Percentiles rank a stretch among this genome's conserved stretches.
Conservation (phyloP, 2,113 vertebrate species). For the Thalassarche chlororhynchos region DNA sequence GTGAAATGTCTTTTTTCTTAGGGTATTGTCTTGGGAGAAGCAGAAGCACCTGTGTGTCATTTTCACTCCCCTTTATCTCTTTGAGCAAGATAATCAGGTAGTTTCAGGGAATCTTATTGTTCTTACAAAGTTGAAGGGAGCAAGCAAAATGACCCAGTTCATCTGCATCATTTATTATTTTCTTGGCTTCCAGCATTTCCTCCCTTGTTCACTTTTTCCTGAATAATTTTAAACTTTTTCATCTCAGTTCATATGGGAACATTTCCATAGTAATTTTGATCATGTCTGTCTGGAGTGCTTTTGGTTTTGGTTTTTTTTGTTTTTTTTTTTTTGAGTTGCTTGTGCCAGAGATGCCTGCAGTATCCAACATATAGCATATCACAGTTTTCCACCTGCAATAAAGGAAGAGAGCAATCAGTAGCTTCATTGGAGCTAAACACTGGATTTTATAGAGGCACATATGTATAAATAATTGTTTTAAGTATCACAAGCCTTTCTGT, state of each 20-base stretch:
- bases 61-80: neutral
- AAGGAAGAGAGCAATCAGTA: neutral
- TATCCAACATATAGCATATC: neutral
- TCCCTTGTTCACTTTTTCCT: neutral
- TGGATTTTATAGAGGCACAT: neutral
- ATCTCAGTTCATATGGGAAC: neutral
- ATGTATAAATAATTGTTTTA: neutral
- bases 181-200: neutral
- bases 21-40: neutral
- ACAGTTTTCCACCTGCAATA: neutral
- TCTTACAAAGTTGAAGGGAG: neutral
- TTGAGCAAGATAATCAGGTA: neutral
- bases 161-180: neutral
- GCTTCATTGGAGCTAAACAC: neutral
- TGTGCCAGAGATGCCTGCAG: neutral
- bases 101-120: neutral
- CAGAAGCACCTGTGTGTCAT: neutral
- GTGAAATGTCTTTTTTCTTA: neutral
- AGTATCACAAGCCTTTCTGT: neutral
- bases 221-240: neutral
- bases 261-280: neutral
- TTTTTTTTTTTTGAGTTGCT: neutral
- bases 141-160: neutral
- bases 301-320: neutral
- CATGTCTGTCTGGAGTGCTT: neutral